Evolutionary conservation across 2,113 vertebrate genomes (phyloP), one percentile per base, ranked within the genome.

Genomic region (Aspiorhynchus laticeps): DNA sequence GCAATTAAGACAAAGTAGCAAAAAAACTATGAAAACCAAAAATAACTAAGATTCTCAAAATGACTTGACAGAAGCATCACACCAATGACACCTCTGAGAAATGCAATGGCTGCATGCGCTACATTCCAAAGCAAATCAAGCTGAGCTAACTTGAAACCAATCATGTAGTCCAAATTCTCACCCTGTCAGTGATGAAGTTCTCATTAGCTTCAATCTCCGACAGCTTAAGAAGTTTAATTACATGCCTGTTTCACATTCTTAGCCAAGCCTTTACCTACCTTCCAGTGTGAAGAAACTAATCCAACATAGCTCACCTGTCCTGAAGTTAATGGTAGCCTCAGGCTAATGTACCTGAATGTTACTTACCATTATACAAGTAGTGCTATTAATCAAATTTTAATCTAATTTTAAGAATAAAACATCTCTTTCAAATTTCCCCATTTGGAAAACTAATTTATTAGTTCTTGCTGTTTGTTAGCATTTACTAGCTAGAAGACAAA

Each of bases 261-360:
- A 43, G 61, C 71, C 63, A 69, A 59, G 41, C 80, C 56, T 56
- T 69, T 82, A 81, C 81, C 61, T 80, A 77, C 63, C 82, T 74
- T 86, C 61, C 56, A 53, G 86, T 87, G 80, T 87, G 86, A 89
- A 85, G 43, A 65, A 81, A 46, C 48, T 87, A 90, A 90, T 90
- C 91, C 87, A 86, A 80, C n/a, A 78, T 80, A 88, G 71, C 85
- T 59, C 76, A 86, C 33, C 78, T 86, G 85, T 84, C 85, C 86
- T 90, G 84, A 90, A 86, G 86, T 88, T 89, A 87, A 90, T 86
- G 61, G 85, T 84, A 83, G 85, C 90, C 87, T 87, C 4, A 36
- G 88, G 90, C 71, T 69, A 81, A 76, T 59, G 61, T 5, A 19
- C 74, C 69, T 88, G 33, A 79, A 85, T 83, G 28, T 21, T 78